Percentiles rank a stretch among this genome's conserved stretches.
phyloP scores from a whole-genome alignment of 2,797 vertebrate species.

The Artibeus jamaicensis region DNA sequence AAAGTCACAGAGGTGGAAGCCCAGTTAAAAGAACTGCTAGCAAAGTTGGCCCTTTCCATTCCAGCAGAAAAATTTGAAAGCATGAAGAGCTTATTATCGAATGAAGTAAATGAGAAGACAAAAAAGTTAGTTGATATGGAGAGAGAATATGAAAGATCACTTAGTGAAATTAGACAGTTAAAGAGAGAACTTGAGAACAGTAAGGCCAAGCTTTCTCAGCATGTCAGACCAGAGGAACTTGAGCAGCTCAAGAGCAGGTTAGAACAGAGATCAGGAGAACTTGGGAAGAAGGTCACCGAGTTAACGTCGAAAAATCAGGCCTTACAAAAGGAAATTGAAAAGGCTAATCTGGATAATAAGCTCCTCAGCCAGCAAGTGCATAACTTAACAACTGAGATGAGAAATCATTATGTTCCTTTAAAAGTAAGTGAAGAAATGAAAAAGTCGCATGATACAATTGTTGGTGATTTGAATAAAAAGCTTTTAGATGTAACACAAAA shows the following conservation, averaged over 20 bases:
- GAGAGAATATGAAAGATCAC: slow-evolving; percentile 80
- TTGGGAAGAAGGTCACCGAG: slow-evolving; percentile 87
- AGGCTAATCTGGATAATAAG: slow-evolving; percentile 85
- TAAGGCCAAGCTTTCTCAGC: slow-evolving; percentile 74
- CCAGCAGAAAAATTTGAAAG: slow-evolving; percentile 91
- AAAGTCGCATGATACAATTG: slow-evolving; percentile 82
- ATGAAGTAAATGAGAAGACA: slow-evolving; percentile 90
- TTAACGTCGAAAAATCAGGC: slow-evolving; percentile 87
- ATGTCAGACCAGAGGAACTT: slow-evolving; percentile 83
- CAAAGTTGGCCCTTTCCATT: slow-evolving; percentile 81
- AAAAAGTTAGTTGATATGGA: slow-evolving; percentile 87
- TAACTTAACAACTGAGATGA: slow-evolving; percentile 86
- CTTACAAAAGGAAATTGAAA: slow-evolving; percentile 89
- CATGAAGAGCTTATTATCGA: slow-evolving; percentile 91
- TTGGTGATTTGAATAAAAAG: slow-evolving; percentile 90
- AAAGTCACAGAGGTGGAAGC: slow-evolving; percentile 81
- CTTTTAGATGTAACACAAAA: slow-evolving; percentile 88
- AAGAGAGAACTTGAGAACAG: slow-evolving; percentile 85
- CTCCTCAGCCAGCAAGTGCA: slow-evolving; percentile 89
- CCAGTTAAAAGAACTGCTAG: slow-evolving; percentile 84
- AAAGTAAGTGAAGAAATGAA: slow-evolving; percentile 88
- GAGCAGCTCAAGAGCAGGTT: slow-evolving; percentile 84
- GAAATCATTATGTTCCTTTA: slow-evolving; percentile 88
- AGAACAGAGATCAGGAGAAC: slow-evolving; percentile 85
- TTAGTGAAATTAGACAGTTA: slow-evolving; percentile 85